Percentiles rank a stretch among this genome's conserved stretches.
phyloP scores from a whole-genome alignment of 1,140 invertebrate species.

The Macrotrachela quadricornifera region DNA sequence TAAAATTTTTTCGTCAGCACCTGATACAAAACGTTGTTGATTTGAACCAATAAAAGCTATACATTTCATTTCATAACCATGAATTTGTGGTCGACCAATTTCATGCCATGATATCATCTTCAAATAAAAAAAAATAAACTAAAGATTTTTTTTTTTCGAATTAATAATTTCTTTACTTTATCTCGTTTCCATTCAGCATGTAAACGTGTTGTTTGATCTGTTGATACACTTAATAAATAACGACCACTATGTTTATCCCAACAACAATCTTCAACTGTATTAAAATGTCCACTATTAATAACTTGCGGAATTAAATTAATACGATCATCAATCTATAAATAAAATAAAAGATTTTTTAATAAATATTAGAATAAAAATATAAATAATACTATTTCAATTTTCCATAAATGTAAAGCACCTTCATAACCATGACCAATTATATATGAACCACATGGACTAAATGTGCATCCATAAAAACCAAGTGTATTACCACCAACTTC shows the following conservation, averaged over 20 bases:
- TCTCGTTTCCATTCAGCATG: slow-evolving; percentile 52
- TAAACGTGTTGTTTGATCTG: slow-evolving; percentile 70
- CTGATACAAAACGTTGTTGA: slow-evolving; percentile 48
- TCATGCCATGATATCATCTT: slow-evolving; percentile 51
- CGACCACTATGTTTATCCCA: slow-evolving; percentile 55
- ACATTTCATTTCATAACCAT: slow-evolving; percentile 75
- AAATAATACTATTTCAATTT: slow-evolving; percentile 28
- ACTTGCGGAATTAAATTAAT: slow-evolving; percentile 45
- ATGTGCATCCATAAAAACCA: slow-evolving; percentile 70
- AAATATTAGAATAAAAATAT: not conserved
- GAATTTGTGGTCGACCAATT: slow-evolving; percentile 72
- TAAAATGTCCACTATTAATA: slow-evolving; percentile 62
- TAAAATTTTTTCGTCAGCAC: slow-evolving; percentile 82
- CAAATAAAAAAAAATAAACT: slow-evolving; percentile 12
- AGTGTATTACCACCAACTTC: slow-evolving; percentile 74
- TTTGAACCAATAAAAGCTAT: slow-evolving; percentile 43
- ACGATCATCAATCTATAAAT: slow-evolving; percentile 12
- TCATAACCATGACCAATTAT: slow-evolving; percentile 69
- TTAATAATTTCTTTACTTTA: too few species aligned
- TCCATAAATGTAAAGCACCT: slow-evolving; percentile 82
- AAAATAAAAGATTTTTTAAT: not conserved
- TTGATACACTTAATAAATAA: slow-evolving; percentile 47
- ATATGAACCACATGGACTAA: slow-evolving; percentile 42
- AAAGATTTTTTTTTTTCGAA: not conserved
- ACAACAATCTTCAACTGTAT: slow-evolving; percentile 52